Evolutionary conservation across 1,140 invertebrate genomes (phyloP), one percentile per base, ranked within the genome.

Genomic region (Steinernema feltiae): DNA sequence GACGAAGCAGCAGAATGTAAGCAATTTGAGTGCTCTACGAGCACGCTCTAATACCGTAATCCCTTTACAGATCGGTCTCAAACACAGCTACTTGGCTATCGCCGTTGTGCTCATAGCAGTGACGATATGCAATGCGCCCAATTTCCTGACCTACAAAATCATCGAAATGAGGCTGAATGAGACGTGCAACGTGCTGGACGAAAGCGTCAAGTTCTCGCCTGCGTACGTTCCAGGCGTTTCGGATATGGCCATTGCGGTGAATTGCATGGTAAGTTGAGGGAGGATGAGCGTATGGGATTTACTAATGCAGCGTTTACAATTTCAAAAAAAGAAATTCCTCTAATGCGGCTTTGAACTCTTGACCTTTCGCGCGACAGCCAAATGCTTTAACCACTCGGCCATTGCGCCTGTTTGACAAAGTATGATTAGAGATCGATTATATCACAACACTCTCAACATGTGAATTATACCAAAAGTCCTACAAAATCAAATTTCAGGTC

Each of bases 131-230:
- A 85, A 85, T 73, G 76, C 77, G 1, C 84, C 84, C 18, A 85
- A 85, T 48, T 86, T 85, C 46, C 46, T 85, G 1, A 86, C 84
- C 30, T 85, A 85, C 41, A 85, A 86, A 79, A 85, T 85, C 48
- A 76, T 81, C n/a, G 84, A 85, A 82, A 46, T 81, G 69, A 46
- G 69, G 0, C 63, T 83, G 3, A 63, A 71, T 21, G 48, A 74
- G 53, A 82, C 78, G 12, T 83, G 82, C 71, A 24, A 12, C 17
- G 18, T 17, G 1, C 1, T 3, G 18, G 72, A 75, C 29, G 27
- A 74, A 63, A 72, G n/a, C 17, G 69, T 69, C 31, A 70, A 30
- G 21, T 53, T 76, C 18, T 30, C 81, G 0, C 70, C 76, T 1
- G 85, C 84, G 0, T 85, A 86, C 69, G 78, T 86, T 7, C 84